Evolutionary conservation across 2,888 invertebrate species (phyloP), one percentile per base, ranked within the genome.

Genomic region (Drosophila infuscata): DNA sequence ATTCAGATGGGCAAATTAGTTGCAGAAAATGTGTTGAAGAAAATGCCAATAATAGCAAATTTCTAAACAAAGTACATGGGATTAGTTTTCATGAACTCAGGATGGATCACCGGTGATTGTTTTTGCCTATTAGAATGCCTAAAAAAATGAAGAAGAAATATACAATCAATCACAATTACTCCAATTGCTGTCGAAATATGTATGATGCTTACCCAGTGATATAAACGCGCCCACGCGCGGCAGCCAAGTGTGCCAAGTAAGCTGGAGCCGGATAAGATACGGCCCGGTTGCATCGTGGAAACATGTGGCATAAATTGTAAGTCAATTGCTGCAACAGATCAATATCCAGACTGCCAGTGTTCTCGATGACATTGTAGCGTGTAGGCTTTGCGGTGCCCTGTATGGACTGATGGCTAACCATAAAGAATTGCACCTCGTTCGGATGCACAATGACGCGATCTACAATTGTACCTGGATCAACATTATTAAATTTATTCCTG

Each of bases 201-300:
- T 11, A n/a, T 48, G 3, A 12, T 41, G 67, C 83, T 63, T 76
- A 93, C 93, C 92, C 92, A 25, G 89, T 89, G 30, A 92, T 88
- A 66, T 93, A 93, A 9, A 92, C 93, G 9, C 92, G 91, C 1
- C 94, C 97, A 20, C 97, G 94, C 60, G 96, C 95, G 15, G 97
- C 97, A n/a, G 96, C 97, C 59, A 97, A 94, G 93, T 97, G 97
- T 17, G 97, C 97, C 92, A 97, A 96, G 93, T 97, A 97, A 0
- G 97, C 97, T 1, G 97, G 97, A 3, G 97, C 96, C 7, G 97
- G 97, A 93, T 97, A 97, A 17, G 97, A 97, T 0, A 97, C 97
- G 46, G 97, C 94, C 85, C 98, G 94, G 76, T 96, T 96, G 91
- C 98, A 98, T 7, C 98, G 95, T 1, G 96, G 95, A 93, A 97